Evolutionary conservation across 1,140 invertebrate species (phyloP).

Genomic region (Apis dorsata): DNA sequence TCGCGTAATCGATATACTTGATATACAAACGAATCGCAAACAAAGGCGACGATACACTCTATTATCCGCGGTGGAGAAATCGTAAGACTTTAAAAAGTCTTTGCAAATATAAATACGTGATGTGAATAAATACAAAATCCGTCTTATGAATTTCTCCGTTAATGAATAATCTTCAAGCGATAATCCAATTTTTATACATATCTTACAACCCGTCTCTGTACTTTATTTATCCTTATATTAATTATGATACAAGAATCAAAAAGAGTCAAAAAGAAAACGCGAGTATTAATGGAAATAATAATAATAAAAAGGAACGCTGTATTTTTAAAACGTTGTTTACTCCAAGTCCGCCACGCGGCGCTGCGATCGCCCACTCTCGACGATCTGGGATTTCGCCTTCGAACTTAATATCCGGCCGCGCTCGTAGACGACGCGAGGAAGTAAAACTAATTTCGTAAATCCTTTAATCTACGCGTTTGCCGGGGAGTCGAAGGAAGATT

Average conservation of each 20-base stretch:
- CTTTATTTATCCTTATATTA: no score
- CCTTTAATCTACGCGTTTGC: constrained; percentile 69
- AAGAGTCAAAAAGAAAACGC: no score
- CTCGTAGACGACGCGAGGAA: constrained; percentile 60
- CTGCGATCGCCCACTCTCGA: constrained; percentile 4
- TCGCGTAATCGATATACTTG: constrained; percentile 19
- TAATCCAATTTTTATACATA: no score
- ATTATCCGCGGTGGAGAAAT: not conserved
- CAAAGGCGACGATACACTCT: not conserved
- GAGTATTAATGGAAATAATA: not conserved
- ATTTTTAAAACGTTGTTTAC: constrained; percentile 52
- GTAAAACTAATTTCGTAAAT: constrained; percentile 70
- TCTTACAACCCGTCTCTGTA: no score
- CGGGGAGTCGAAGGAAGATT: constrained; percentile 54
- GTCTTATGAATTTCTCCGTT: no score
- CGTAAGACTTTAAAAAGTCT: no score
- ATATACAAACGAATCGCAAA: not conserved
- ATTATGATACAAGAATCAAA: no score
- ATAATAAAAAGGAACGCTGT: not conserved
- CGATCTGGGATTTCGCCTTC: constrained; percentile 56
- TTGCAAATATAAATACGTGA: no score
- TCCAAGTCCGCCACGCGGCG: constrained; percentile 10
- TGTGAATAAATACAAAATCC: no score
- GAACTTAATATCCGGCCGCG: constrained; percentile 64
- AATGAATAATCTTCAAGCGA: no score